A percentile compares a stretch with the other conserved stretches of the same genome.
Evolutionary conservation across 2,888 invertebrate genomes (phyloP).

Genomic region (Pristionchus mayeri): DNA sequence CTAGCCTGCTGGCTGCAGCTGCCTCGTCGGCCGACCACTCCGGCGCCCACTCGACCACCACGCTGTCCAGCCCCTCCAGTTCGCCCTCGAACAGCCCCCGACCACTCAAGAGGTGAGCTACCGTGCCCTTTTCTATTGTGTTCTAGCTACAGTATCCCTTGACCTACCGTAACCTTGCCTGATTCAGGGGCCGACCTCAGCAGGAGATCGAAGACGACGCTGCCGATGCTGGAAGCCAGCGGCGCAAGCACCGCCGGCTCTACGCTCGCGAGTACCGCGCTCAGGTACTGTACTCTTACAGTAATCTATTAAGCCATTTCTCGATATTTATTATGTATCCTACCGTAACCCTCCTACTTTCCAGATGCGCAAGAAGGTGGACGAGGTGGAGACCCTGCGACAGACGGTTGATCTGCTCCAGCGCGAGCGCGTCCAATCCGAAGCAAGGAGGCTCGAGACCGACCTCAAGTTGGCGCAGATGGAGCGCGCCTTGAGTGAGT

Average conservation of each 20-base stretch:
- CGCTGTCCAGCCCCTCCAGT: background rate
- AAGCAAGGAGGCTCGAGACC: background rate
- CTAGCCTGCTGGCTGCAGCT: no score
- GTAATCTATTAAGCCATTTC: background rate
- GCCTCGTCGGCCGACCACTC: no score
- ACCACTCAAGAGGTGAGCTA: slow-evolving; percentile 37
- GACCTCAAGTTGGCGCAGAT: background rate
- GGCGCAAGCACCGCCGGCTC: slow-evolving; percentile 59
- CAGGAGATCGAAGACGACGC: slow-evolving; percentile 61
- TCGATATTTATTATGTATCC: background rate
- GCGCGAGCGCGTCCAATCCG: slow-evolving; percentile 29
- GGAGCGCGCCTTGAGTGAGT: background rate
- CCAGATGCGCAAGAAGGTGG: slow-evolving; percentile 65
- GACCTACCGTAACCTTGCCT: background rate
- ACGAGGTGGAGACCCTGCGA: slow-evolving; percentile 59
- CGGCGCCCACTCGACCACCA: background rate
- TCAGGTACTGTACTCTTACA: slow-evolving; percentile 8
- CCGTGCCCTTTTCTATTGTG: background rate
- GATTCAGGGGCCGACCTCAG: slow-evolving; percentile 62
- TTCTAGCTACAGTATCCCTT: background rate
- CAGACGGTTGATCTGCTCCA: slow-evolving; percentile 57
- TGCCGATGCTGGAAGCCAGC: slow-evolving; percentile 62
- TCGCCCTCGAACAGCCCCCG: background rate
- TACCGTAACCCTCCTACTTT: background rate
- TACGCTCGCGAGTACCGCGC: slow-evolving; percentile 63